These are phyloP conservation scores for Nasonia oneida DNA, from an alignment of 2,888 invertebrate genomes.

Conservation along the genomic window DNA sequence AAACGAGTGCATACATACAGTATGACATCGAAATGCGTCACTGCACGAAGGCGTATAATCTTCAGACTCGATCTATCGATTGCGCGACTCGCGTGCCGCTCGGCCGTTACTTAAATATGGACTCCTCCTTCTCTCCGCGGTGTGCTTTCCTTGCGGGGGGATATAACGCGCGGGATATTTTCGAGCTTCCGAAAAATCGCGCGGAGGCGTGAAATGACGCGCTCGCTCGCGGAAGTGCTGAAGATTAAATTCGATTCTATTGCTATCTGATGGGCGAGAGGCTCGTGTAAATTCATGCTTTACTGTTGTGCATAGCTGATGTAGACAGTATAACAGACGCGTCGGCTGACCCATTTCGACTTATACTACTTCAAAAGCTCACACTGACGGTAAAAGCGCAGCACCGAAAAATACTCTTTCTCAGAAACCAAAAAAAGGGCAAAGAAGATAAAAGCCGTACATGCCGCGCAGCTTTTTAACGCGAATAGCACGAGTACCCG, in stretches of 20 bases:
- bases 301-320: background rate
- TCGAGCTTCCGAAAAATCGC: background rate
- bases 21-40: constrained; percentile 8
- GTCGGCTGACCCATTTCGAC: background rate
- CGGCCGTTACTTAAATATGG: constrained; percentile 46
- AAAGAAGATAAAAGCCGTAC: background rate
- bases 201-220: background rate
- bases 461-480: background rate
- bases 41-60: constrained; percentile 11
- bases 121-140: constrained; percentile 10
- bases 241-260: constrained; percentile 5
- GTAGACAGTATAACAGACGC: background rate
- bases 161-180: background rate
- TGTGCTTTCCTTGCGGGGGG: background rate
- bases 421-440: background rate
- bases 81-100: constrained; percentile 29
- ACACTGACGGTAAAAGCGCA: background rate
- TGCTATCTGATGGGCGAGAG: background rate
- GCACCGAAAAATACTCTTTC: background rate
- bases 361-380: constrained; percentile 13
- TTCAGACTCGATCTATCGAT: constrained; percentile 45
- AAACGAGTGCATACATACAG: background rate
- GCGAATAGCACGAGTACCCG: background rate
- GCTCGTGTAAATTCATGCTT: background rate
- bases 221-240: background rate